A percentile compares a stretch with the other conserved stretches of the same genome.
These are phyloP conservation scores for Pandion haliaetus DNA, from an alignment of 2,113 vertebrate genomes.

Conservation along the genomic window DNA sequence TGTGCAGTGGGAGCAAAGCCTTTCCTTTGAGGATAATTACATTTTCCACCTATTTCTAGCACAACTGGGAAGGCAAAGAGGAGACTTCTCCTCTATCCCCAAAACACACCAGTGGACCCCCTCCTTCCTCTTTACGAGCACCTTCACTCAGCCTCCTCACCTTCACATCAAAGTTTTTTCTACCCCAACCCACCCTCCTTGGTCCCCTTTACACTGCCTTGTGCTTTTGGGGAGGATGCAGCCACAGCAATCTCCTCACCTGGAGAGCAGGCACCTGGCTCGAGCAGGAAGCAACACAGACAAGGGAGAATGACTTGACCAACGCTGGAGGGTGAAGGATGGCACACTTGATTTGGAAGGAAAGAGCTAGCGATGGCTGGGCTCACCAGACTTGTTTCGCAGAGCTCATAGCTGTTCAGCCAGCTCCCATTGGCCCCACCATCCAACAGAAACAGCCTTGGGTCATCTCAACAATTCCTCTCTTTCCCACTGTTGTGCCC, in stretches of 20 bases:
- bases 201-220: not conserved
- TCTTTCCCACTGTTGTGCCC: not conserved
- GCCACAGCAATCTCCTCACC: accelerated
- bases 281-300: accelerated
- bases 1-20: not conserved
- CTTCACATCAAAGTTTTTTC: too few species aligned
- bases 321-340: not conserved
- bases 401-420: not conserved
- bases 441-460: not conserved
- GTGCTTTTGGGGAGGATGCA: not conserved
- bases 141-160: not conserved
- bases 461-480: not conserved
- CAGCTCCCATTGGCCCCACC: not conserved
- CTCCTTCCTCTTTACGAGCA: not conserved
- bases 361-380: not conserved
- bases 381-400: not conserved
- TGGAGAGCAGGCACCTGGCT: not conserved
- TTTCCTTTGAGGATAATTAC: not conserved
- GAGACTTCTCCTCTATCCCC: not conserved
- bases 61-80: not conserved
- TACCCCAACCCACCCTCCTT: not conserved
- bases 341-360: not conserved
- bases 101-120: too few species aligned
- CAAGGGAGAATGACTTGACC: not conserved
- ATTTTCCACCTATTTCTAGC: not conserved